Conservation (phyloP, 1,140 invertebrate genomes). For the Agrypnia vestita region DNA sequence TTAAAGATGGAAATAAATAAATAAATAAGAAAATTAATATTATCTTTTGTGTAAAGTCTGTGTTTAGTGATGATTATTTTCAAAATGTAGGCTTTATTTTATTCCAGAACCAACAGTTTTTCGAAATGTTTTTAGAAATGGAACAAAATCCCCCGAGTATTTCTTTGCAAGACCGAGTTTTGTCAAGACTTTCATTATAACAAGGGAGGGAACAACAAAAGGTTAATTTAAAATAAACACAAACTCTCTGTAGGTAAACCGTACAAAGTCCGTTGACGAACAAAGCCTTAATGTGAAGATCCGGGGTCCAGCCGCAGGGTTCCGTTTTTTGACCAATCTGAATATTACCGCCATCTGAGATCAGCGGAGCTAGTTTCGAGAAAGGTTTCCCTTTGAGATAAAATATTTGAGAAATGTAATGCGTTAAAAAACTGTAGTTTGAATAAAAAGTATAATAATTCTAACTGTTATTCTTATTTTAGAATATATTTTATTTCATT, state of each 20-base stretch:
- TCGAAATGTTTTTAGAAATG: neutral
- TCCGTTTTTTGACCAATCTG: slow-evolving; percentile 22
- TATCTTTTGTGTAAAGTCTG: too few relatives aligned
- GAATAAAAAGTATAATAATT: too few relatives aligned
- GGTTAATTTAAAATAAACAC: slow-evolving; percentile 45
- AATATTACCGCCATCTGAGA: neutral
- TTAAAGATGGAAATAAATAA: too few relatives aligned
- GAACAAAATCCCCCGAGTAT: slow-evolving; percentile 16
- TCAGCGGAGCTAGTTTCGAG: too few relatives aligned
- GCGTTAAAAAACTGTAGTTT: neutral
- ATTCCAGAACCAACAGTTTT: neutral
- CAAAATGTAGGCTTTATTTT: too few relatives aligned
- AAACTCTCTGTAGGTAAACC: slow-evolving; percentile 33
- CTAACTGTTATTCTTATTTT: too few relatives aligned
- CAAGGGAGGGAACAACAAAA: slow-evolving; percentile 20
- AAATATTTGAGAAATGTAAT: neutral
- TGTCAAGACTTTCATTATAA: slow-evolving; percentile 36
- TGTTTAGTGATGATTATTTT: too few relatives aligned
- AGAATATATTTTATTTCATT: too few relatives aligned
- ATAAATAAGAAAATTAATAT: too few relatives aligned
- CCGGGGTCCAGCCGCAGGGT: neutral
- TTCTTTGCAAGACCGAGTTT: slow-evolving; percentile 8
- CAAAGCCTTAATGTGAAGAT: slow-evolving; percentile 5
- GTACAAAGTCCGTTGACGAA: slow-evolving; percentile 2
- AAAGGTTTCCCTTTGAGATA: neutral